Evolutionary conservation across 2,888 invertebrate genomes (phyloP).

Genomic region (Ennomos erosarius): DNA sequence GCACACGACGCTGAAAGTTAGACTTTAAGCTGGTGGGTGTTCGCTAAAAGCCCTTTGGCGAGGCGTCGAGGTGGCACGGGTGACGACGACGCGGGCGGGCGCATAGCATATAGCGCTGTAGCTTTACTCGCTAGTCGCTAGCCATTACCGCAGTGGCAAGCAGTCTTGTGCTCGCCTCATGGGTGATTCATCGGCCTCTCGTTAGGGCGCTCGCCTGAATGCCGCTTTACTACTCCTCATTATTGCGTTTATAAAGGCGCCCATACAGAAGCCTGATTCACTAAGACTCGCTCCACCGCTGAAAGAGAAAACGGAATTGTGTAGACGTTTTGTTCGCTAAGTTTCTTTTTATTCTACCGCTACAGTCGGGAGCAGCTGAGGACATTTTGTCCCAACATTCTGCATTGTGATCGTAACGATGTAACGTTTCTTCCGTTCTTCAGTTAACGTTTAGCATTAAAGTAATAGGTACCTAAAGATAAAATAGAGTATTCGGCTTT

Average conservation of each 20-base stretch:
- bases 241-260: conserved; percentile 84
- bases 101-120: conserved; percentile 39
- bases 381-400: conserved; percentile 64
- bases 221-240: conserved; percentile 82
- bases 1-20: conserved; percentile 68
- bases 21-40: conserved; percentile 72
- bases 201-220: conserved; percentile 78
- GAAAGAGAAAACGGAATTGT: conserved; percentile 84
- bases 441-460: conserved; percentile 54
- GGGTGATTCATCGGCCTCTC: conserved; percentile 82
- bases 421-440: conserved; percentile 54
- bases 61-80: conserved; percentile 51
- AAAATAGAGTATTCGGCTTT: conserved; percentile 46
- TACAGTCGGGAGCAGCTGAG: conserved; percentile 53
- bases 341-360: conserved; percentile 66
- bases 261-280: conserved; percentile 79
- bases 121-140: conserved; percentile 9
- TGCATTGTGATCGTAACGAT: conserved; percentile 63
- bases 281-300: conserved; percentile 75
- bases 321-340: conserved; percentile 76
- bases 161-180: conserved; percentile 80
- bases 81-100: background rate
- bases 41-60: conserved; percentile 76
- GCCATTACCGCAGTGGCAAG: conserved; percentile 65
- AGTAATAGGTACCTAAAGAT: conserved; percentile 53